These are phyloP conservation scores for Akabosia matsudoensis DNA, from an alignment of 1,140 invertebrate species.

Conservation along the genomic window DNA sequence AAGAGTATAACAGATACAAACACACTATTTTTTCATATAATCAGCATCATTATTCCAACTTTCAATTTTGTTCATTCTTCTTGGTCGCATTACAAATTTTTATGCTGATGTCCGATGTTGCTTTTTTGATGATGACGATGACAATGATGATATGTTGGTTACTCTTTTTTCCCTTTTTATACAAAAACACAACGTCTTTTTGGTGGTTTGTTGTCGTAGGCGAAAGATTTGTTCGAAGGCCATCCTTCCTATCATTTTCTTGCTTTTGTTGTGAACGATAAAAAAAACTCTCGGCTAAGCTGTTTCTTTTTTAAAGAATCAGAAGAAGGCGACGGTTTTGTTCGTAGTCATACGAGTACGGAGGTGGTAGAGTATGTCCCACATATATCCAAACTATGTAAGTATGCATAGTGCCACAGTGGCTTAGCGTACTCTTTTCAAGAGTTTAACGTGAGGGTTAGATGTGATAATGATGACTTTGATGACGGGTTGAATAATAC, in stretches of 20 bases:
- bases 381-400: too few species aligned
- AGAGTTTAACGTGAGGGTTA: slow-evolving; percentile 1
- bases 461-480: slow-evolving; percentile 19
- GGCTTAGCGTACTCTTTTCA: not conserved
- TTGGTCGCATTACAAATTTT: not conserved
- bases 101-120: not conserved
- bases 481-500: slow-evolving; percentile 22
- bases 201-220: not conserved
- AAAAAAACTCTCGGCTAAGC: not conserved
- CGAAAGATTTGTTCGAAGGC: slow-evolving; percentile 19
- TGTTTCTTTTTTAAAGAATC: not conserved
- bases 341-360: too few species aligned
- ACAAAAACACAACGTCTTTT: not conserved
- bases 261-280: too few species aligned
- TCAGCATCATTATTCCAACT: not conserved
- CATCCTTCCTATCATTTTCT: slow-evolving; percentile 16
- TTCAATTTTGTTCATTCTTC: slow-evolving; percentile 10
- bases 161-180: not conserved
- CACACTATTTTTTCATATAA: not conserved
- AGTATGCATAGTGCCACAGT: too few species aligned
- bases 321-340: too few species aligned
- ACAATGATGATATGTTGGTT: not conserved
- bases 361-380: not conserved
- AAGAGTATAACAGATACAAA: not conserved
- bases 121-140: not conserved